These are phyloP conservation scores for Acleris holmiana DNA, from an alignment of 2,888 invertebrate genomes.

Conservation along the genomic window DNA sequence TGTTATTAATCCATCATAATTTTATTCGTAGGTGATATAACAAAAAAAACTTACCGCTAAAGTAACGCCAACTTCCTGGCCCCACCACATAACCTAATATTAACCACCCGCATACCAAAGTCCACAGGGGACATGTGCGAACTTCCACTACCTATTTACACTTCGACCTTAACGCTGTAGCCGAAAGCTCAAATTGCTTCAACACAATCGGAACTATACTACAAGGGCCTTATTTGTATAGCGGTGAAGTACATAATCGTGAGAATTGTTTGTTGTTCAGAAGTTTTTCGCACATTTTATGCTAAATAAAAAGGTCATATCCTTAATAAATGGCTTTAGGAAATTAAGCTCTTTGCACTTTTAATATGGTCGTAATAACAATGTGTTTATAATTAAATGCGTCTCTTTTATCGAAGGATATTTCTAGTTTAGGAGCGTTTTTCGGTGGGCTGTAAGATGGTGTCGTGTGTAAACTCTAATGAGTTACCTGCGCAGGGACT, in stretches of 20 bases:
- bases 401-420: no score
- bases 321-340: no score
- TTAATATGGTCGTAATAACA: no score
- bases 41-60: not conserved
- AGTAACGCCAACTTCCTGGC: slow-evolving; percentile 1
- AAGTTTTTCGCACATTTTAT: not conserved
- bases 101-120: slow-evolving; percentile 35
- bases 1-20: no score
- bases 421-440: not conserved
- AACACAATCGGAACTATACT: not conserved
- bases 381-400: no score
- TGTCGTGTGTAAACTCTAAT: slow-evolving; percentile 5
- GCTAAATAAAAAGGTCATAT: no score
- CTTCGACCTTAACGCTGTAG: slow-evolving; percentile 1
- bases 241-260: slow-evolving; percentile 8
- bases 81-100: slow-evolving; percentile 34
- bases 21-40: not conserved
- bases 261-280: slow-evolving; percentile 1
- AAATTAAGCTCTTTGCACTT: no score
- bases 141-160: not conserved
- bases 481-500: not conserved
- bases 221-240: slow-evolving; percentile 5
- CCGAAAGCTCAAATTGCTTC: not conserved
- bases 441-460: slow-evolving; percentile 6
- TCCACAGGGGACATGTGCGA: slow-evolving; percentile 22